A percentile compares a stretch with the other conserved stretches of the same genome.
These are phyloP conservation scores for Nebria ingens DNA, from an alignment of 1,140 invertebrate genomes.

Conservation along the genomic window DNA sequence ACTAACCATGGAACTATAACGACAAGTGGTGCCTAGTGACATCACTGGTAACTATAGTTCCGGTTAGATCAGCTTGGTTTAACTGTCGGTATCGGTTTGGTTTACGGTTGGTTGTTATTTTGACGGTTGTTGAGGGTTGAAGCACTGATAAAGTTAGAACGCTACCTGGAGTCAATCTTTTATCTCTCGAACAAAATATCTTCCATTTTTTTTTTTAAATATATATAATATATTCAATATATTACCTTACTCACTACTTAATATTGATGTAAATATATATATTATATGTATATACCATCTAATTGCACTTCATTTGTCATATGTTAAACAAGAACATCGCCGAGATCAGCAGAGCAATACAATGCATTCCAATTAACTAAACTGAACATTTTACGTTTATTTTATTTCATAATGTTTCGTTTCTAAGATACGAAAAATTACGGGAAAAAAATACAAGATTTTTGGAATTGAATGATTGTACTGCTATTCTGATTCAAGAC, in stretches of 20 bases:
- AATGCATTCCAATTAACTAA: too few species aligned
- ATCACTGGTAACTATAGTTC: too few species aligned
- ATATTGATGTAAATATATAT: conserved; percentile 43
- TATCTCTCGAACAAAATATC: conserved; percentile 44
- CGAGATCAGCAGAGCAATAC: conserved; percentile 23
- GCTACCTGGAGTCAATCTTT: conserved; percentile 46
- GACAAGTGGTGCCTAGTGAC: too few species aligned
- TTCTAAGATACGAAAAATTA: too few species aligned
- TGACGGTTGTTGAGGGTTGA: conserved; percentile 35
- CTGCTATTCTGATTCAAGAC: too few species aligned
- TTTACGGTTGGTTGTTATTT: conserved; percentile 34
- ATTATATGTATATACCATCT: conserved; percentile 40
- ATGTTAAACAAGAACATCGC: conserved; percentile 31
- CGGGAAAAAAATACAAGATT: too few species aligned
- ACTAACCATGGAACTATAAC: conserved; percentile 15
- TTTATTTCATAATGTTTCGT: too few species aligned
- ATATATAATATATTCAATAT: conserved; percentile 37
- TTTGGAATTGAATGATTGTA: too few species aligned
- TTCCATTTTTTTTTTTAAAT: conserved; percentile 34
- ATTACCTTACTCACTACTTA: conserved; percentile 37
- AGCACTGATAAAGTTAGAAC: conserved; percentile 27
- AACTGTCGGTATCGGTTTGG: conserved; percentile 39
- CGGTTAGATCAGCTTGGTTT: conserved; percentile 18
- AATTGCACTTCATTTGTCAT: conserved; percentile 42
- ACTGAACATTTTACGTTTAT: too few species aligned